Percentiles rank a stretch among this genome's conserved stretches.
Conservation (phyloP, 2,797 vertebrate genomes). For the Betta splendens region DNA sequence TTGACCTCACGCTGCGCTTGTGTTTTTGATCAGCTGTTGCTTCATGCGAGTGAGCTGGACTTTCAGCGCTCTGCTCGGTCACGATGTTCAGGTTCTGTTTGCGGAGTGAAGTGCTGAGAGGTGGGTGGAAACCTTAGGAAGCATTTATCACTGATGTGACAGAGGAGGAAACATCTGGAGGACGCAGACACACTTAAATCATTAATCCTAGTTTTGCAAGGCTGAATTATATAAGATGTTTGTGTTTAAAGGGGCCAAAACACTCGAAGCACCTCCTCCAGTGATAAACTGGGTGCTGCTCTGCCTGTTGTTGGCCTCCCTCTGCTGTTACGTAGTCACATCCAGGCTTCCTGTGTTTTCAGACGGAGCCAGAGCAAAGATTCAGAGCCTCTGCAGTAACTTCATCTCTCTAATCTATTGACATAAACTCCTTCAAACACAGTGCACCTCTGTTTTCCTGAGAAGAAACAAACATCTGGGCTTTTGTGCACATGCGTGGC, state of each 20-base stretch:
- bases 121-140: no score
- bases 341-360: slow-evolving; percentile 46
- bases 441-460: slow-evolving; percentile 41
- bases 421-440: slow-evolving; percentile 56
- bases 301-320: slow-evolving; percentile 16
- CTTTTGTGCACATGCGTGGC: neutral
- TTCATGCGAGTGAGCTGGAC: slow-evolving; percentile 29
- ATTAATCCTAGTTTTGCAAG: no score
- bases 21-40: slow-evolving; percentile 26
- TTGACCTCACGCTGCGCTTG: slow-evolving; percentile 6
- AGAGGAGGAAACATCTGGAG: no score
- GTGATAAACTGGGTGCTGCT: no score
- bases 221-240: no score
- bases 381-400: slow-evolving; percentile 57
- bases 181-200: no score
- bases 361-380: slow-evolving; percentile 37
- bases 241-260: no score
- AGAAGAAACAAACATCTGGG: slow-evolving; percentile 54
- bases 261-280: no score
- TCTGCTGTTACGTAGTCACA: slow-evolving; percentile 28
- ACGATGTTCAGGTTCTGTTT: slow-evolving; percentile 15
- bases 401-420: slow-evolving; percentile 50
- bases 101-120: neutral
- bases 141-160: no score
- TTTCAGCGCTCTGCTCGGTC: slow-evolving; percentile 3